phyloP scores from a whole-genome alignment of 1,140 invertebrate species.

The Halyomorpha halys region DNA sequence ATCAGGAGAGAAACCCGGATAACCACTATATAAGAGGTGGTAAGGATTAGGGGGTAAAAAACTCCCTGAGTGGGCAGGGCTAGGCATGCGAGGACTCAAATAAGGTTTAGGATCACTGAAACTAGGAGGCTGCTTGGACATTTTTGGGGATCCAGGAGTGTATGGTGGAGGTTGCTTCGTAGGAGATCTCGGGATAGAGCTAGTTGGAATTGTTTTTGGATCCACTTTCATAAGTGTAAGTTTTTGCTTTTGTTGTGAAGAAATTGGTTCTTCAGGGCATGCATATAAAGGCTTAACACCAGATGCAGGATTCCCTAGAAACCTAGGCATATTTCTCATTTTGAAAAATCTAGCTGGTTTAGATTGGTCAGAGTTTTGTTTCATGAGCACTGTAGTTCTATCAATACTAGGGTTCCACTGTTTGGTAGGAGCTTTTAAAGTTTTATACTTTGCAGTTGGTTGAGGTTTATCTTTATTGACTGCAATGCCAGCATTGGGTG shows the following conservation, averaged over 20 bases:
- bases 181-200: constrained; percentile 22
- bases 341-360: constrained; percentile 49
- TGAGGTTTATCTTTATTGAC: constrained; percentile 9
- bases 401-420: constrained; percentile 48
- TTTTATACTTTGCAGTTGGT: constrained; percentile 41
- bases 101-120: constrained; percentile 18
- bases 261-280: constrained; percentile 30
- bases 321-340: constrained; percentile 46
- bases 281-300: constrained; percentile 51
- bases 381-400: constrained; percentile 40
- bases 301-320: constrained; percentile 48
- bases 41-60: constrained; percentile 23
- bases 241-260: constrained; percentile 33
- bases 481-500: not conserved
- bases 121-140: constrained; percentile 16
- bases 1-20: constrained; percentile 22
- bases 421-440: constrained; percentile 44
- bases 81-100: constrained; percentile 25
- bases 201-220: constrained; percentile 40
- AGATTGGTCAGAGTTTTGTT: constrained; percentile 34
- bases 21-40: constrained; percentile 24
- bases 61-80: constrained; percentile 26
- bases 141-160: constrained; percentile 29
- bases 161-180: constrained; percentile 29
- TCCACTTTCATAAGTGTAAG: constrained; percentile 48